Evolutionary conservation across 2,888 invertebrate species (phyloP).

Genomic region (Formica aserva): DNA sequence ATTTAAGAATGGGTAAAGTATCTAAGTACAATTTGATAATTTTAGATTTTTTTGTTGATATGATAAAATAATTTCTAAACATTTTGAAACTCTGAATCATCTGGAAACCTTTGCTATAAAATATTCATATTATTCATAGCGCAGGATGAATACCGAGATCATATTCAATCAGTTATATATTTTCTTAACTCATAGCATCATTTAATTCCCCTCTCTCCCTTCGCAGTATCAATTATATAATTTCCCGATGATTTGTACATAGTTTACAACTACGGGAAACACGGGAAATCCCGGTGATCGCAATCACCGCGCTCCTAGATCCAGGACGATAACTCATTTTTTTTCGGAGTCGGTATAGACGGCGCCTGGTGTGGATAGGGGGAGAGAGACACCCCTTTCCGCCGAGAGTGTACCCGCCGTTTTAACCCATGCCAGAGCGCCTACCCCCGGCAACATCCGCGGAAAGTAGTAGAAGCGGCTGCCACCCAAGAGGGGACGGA

Average conservation of each 20-base stretch:
- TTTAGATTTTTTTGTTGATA: background rate
- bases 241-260: constrained; percentile 38
- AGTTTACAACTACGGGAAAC: constrained; percentile 37
- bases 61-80: background rate
- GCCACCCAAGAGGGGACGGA: constrained; percentile 44
- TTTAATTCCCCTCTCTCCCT: constrained; percentile 16
- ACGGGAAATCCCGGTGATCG: constrained; percentile 49
- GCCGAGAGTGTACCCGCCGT: constrained; percentile 56
- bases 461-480: constrained; percentile 74
- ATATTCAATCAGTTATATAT: background rate
- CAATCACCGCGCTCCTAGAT: constrained; percentile 53
- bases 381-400: constrained; percentile 21
- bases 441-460: constrained; percentile 68
- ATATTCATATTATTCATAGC: constrained; percentile 9
- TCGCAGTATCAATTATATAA: constrained; percentile 23
- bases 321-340: constrained; percentile 69
- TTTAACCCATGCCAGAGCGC: constrained; percentile 73
- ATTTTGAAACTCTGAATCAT: background rate
- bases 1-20: background rate
- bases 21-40: background rate
- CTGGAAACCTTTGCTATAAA: background rate
- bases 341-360: constrained; percentile 63
- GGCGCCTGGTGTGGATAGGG: constrained; percentile 67
- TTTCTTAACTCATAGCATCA: background rate
- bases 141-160: background rate